These are phyloP conservation scores for Bubalus kerabau DNA, from an alignment of 2,113 vertebrate genomes.

Conservation along the genomic window DNA sequence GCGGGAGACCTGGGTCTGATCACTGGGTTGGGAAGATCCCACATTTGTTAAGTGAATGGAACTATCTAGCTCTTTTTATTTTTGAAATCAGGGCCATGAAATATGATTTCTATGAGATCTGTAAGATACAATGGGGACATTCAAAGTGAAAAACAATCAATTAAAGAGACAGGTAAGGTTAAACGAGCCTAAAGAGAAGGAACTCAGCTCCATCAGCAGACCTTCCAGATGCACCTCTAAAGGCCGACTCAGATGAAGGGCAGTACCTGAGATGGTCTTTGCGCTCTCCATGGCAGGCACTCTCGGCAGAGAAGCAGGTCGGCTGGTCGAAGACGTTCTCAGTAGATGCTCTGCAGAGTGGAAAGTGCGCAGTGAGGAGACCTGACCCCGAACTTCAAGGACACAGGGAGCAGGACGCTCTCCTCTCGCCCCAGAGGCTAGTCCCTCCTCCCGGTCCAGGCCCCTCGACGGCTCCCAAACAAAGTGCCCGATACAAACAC, in stretches of 20 bases:
- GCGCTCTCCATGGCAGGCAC: conserved; percentile 91
- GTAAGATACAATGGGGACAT: neutral
- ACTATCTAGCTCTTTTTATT: neutral
- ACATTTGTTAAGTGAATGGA: neutral
- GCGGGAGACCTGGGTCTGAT: neutral
- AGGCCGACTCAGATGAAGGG: neutral
- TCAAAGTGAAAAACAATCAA: neutral
- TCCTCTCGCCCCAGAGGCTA: neutral
- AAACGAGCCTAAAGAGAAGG: neutral
- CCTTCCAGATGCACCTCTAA: neutral
- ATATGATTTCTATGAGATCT: neutral
- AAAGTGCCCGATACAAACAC: neutral
- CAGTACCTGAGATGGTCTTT: conserved; percentile 90
- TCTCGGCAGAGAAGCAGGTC: conserved; percentile 87
- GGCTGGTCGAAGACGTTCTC: conserved; percentile 85
- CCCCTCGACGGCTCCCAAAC: neutral
- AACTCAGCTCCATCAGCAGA: no score
- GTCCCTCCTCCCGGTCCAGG: neutral
- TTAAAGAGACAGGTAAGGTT: neutral
- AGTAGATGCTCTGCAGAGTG: conserved; percentile 85
- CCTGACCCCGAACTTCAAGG: neutral
- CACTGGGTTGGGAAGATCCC: neutral
- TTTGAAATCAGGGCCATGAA: neutral
- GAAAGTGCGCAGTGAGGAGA: neutral
- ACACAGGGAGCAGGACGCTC: neutral